Conservation (phyloP, 2,888 invertebrate species). For the Gisinianus flammeolus region DNA sequence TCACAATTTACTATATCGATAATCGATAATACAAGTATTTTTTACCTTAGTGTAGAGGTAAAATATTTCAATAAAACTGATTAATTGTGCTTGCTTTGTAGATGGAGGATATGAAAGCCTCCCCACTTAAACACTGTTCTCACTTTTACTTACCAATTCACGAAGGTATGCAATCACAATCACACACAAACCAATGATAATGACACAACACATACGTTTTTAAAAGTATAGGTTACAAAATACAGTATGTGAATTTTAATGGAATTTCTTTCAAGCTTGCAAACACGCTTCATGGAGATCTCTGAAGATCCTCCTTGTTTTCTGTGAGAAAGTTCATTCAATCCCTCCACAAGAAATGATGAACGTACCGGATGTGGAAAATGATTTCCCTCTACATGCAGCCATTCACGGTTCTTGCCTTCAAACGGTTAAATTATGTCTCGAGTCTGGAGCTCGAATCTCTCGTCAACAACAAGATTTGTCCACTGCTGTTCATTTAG, state of each 20-base stretch:
- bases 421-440: conserved; percentile 81
- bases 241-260: neutral
- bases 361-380: conserved; percentile 81
- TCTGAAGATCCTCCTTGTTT: conserved; percentile 79
- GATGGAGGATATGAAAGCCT: conserved; percentile 4
- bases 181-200: neutral
- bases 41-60: no score
- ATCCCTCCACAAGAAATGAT: conserved; percentile 81
- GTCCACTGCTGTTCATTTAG: conserved; percentile 86
- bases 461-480: conserved; percentile 84
- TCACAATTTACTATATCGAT: neutral
- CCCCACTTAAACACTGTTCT: neutral
- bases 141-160: conserved; percentile 63
- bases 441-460: conserved; percentile 83
- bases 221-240: neutral
- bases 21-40: neutral
- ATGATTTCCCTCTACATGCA: conserved; percentile 73
- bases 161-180: neutral
- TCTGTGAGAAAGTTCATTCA: conserved; percentile 76
- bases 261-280: conserved; percentile 76
- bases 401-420: conserved; percentile 63
- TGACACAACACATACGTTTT: neutral
- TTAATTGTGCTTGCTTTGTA: neutral
- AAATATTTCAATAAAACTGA: no score
- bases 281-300: conserved; percentile 85